phyloP scores from a whole-genome alignment of 2,888 invertebrate species.

The Dryobota labecula region DNA sequence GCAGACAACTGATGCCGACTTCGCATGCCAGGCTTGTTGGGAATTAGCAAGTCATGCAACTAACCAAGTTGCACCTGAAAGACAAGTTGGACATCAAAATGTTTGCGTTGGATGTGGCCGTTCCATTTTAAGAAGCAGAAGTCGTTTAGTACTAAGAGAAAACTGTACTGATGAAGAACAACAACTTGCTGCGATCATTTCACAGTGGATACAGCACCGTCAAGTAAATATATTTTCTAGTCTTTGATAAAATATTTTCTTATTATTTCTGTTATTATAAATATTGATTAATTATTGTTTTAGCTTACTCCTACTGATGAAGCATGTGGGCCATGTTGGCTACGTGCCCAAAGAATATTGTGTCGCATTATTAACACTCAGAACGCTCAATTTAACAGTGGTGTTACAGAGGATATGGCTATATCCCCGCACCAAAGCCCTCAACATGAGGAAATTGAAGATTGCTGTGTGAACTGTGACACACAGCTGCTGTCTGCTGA shows the following conservation, averaged over 20 bases:
- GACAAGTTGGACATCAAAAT: too few species aligned
- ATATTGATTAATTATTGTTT: too few species aligned
- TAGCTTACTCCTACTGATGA: constrained; percentile 8
- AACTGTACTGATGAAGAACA: constrained; percentile 25
- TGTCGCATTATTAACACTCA: background rate
- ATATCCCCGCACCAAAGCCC: background rate
- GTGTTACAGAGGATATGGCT: background rate
- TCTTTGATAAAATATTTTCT: background rate
- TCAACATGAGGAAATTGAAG: constrained; percentile 11
- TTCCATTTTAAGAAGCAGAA: constrained; percentile 14
- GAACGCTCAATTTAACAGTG: background rate
- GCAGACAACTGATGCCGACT: constrained; percentile 25
- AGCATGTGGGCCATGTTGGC: constrained; percentile 17
- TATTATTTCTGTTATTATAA: too few species aligned
- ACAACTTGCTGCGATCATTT: constrained; percentile 25
- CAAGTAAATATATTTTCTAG: constrained; percentile 2
- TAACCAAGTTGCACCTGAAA: constrained; percentile 10
- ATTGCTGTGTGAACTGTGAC: too few species aligned
- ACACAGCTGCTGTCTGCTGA: too few species aligned
- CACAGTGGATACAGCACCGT: constrained; percentile 20
- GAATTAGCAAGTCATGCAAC: constrained; percentile 26
- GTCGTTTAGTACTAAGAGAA: constrained; percentile 20
- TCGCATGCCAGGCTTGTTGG: constrained; percentile 23
- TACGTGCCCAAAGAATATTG: constrained; percentile 1
- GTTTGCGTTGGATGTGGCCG: too few species aligned